These are phyloP conservation scores for Albula goreensis DNA, from an alignment of 2,113 vertebrate species.

Conservation along the genomic window DNA sequence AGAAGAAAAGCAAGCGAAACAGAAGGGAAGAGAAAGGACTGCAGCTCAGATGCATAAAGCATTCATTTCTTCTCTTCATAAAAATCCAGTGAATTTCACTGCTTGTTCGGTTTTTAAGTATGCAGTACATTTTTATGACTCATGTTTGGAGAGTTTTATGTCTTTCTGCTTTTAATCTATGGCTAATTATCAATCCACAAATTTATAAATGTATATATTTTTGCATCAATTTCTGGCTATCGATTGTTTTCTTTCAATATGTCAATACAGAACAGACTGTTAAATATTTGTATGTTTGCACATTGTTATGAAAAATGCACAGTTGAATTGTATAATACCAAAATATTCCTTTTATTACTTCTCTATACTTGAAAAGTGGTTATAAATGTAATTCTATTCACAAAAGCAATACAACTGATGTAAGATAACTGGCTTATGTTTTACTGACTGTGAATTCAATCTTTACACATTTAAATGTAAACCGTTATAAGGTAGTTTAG, in stretches of 20 bases:
- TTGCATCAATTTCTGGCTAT: no score
- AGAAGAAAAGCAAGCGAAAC: constrained; percentile 22
- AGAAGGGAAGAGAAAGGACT: constrained; percentile 19
- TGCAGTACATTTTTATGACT: background rate
- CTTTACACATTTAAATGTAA: background rate
- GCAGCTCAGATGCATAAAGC: background rate
- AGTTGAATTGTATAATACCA: background rate
- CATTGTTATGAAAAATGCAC: background rate
- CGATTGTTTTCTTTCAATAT: background rate
- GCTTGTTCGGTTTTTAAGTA: no score
- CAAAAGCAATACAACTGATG: background rate
- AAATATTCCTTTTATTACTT: background rate
- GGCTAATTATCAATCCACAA: background rate
- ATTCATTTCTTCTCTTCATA: background rate
- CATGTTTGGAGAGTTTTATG: background rate
- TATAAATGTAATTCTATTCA: background rate
- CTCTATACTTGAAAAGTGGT: background rate
- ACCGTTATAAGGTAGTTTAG: background rate
- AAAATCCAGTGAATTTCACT: no score
- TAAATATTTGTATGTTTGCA: constrained; percentile 6
- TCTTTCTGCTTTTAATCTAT: background rate
- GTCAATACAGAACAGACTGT: background rate
- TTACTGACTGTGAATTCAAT: background rate
- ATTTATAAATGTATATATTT: background rate
- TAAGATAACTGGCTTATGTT: background rate